Conservation (phyloP, 1,140 invertebrate genomes). For the Palaemon carinicauda region DNA sequence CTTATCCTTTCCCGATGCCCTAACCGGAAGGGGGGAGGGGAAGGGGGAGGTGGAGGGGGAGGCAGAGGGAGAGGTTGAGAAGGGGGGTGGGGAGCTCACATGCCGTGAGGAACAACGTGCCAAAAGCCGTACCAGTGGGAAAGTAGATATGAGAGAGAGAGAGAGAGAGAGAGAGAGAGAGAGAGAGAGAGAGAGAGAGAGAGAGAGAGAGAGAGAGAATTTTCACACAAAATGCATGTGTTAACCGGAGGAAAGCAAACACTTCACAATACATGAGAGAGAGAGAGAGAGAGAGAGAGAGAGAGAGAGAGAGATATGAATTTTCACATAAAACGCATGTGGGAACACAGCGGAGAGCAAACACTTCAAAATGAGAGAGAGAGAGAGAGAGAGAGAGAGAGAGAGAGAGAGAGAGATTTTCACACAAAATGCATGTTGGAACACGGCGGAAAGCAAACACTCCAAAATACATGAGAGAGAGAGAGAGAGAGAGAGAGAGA, state of each 20-base stretch:
- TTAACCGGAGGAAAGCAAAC: no score
- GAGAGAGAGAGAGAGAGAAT: background rate
- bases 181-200: no score
- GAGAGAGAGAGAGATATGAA: background rate
- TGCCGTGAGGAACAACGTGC: no score
- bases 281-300: background rate
- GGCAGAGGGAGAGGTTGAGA: no score
- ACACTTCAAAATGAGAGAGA: slow-evolving; percentile 37
- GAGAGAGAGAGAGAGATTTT: background rate
- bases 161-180: background rate
- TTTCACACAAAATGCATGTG: background rate
- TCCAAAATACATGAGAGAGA: slow-evolving; percentile 22
- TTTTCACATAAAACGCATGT: background rate
- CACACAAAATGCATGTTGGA: background rate
- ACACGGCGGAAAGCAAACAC: no score
- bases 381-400: background rate
- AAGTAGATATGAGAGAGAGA: background rate
- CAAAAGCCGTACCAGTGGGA: background rate
- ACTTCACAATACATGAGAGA: no score
- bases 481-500: background rate
- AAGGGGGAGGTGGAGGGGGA: background rate
- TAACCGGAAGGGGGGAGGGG: background rate
- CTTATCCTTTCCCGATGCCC: no score
- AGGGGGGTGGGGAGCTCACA: background rate
- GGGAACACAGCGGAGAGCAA: no score